Evolutionary conservation across 2,888 invertebrate genomes (phyloP), one percentile per base, ranked within the genome.

Genomic region (Dasypolia templi): DNA sequence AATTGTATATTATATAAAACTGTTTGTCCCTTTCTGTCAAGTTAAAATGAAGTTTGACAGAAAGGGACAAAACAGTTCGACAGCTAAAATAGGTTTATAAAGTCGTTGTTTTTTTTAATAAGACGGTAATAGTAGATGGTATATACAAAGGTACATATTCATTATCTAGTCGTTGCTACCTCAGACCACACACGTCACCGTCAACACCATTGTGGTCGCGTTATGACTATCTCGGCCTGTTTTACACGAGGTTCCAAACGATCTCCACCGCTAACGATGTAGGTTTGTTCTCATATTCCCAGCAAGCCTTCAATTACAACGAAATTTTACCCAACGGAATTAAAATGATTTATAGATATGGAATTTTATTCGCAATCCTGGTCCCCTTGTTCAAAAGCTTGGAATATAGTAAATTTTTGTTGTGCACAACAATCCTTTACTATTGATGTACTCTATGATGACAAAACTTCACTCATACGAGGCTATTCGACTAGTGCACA

Each of bases 141-240:
- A 59, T 35, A 7, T 22, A n/a, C n/a, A n/a, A n/a, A 32, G 22
- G n/a, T 32, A 9, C 3, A 35, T 7, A 12, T 61, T 9, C 29
- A 51, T 51, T 17, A 44, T 46, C n/a, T 4, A 35, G 14, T 51
- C 42, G 64, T 76, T 74, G 14, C 12, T 74, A 6, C 12, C 65
- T 84, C 81, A 49, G 17, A 63, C 76, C 76, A 65, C 3, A 59
- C 77, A n/a, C 46, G 26, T 65, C 44, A 62, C 79, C 74, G 87
- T 84, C 84, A 82, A 75, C 78, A 82, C 82, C 72, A 86, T 87
- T 84, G 79, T 86, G 59, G 66, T 51, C 49, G 64, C 59, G 77
- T 79, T 85, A 76, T 77, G 86, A 78, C 87, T 81, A 79, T 86
- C 87, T 82, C 75, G 64, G 75, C 39, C 72, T 74, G 82, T 72